Base-by-base conservation (phyloP, 2,888 invertebrate genomes). In the Leucophora obtusa region DNA sequence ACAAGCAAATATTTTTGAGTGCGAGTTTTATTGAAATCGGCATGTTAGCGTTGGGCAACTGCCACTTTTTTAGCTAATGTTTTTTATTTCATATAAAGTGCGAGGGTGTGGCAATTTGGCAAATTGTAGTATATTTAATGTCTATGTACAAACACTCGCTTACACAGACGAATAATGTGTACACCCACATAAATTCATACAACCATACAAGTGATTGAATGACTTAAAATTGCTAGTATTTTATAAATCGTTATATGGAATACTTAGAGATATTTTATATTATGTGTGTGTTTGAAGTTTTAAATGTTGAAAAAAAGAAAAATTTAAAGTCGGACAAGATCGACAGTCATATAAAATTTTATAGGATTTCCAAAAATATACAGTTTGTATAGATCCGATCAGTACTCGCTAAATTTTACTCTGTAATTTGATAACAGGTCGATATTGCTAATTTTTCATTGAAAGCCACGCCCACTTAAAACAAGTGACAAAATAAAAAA, bases 51-150 rank as follows among this genome's bases (percentile, higher is more conserved):
- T 21, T 21, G 21, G 21, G 2, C 4, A 2, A 21, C 21, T 21
- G n/a, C 4, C 21, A 21, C 21, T 21, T 21, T n/a, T 2, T 43
- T 47, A 14, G 43, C n/a, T n/a, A 38, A 38, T 54, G 53, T 54
- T 33, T 38, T 38, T 38, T 43, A 66, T 66, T 73, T 65, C 21
- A 18, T 38, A 21, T 24, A 24, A 73, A 59, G 50, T 53, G 21
- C n/a, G 10, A 59, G 59, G 59, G 59, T 53, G 74, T 66, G 74
- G 33, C 66, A 66, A 66, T 74, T 74, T 74, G 74, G 43, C 74
- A 68, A 60, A 53, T 59, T 74, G 66, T 21, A 53, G 35, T 58
- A 59, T 66, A 66, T 59, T 74, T 59, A 60, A 66, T 68, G 59
- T 59, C 60, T 51, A 17, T 15, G 21, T 21, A 15, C 14, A 62